Evolutionary conservation across 2,888 invertebrate species (phyloP), one percentile per base, ranked within the genome.

Genomic region (Drosophila meridionalis): DNA sequence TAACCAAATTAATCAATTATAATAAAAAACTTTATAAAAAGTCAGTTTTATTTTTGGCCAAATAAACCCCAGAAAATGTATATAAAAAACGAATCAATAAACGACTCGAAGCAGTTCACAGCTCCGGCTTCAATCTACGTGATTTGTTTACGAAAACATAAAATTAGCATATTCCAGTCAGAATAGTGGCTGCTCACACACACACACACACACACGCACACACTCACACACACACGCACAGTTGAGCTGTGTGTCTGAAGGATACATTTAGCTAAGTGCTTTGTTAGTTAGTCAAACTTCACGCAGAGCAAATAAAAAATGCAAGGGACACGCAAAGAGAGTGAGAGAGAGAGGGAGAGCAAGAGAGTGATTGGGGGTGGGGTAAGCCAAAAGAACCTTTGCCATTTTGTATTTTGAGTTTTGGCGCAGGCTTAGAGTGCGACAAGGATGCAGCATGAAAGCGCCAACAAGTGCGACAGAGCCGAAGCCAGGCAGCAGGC

Each of bases 401-500:
- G 89, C 89, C 89, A 84, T 90, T 87, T 81, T 80, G 83, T 76
- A 67, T 48, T 87, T 87, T 90, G 90, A 89, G 66, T 87, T 90
- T 89, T 87, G 87, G 85, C 85, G 72, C 74, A 82, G 87, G 73
- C 82, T 87, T 75, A 76, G 69, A 77, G 90, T 64, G 75, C 57
- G 78, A 87, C 69, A 69, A 68, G 66, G 71, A 80, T 42, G 67
- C 61, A 68, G 57, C 28, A 63, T 45, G 14, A 6, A 47, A 30
- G 48, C 12, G 26, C 4, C 1, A 26, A 11, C 59, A 4, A 71
- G 90, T 62, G 74, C 57, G 78, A 87, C 65, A 67, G 70, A 66
- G 71, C 69, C 50, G 64, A 53, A 69, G 55, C 34, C 36, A 40
- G 20, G 20, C 20, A 20, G 20, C 20, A 20, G 60, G 38, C 63